Percentiles rank a stretch among this genome's conserved stretches.
Conservation (phyloP, 2,113 vertebrate genomes). For the Corythoichthys haematopterus region DNA sequence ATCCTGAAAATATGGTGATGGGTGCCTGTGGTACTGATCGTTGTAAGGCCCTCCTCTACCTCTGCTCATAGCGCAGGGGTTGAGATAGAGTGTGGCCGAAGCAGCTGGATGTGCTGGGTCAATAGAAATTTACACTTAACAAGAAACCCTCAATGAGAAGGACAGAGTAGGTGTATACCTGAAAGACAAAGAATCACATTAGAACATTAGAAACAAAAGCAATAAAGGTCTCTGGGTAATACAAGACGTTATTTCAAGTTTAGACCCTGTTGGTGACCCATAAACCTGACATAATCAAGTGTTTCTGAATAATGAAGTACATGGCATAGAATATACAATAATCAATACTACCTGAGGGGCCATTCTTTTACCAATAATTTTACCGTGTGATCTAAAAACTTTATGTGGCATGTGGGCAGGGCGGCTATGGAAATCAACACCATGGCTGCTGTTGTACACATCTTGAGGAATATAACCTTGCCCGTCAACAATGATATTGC, state of each 20-base stretch:
- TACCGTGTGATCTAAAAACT: not conserved
- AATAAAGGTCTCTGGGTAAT: constrained; percentile 1
- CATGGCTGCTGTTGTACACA: not conserved
- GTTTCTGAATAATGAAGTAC: constrained; percentile 24
- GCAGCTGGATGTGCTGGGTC: constrained; percentile 35
- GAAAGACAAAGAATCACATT: constrained; percentile 36
- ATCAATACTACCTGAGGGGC: constrained; percentile 14
- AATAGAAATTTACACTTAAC: constrained; percentile 9
- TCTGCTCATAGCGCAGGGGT: constrained; percentile 82
- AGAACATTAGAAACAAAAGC: constrained; percentile 7
- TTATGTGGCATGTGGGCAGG: not conserved
- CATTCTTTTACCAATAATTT: not conserved
- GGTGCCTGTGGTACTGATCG: constrained; percentile 56
- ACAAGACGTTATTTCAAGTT: constrained; percentile 9
- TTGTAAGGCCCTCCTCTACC: constrained; percentile 71
- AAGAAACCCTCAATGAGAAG: constrained; percentile 21
- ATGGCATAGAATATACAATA: not conserved
- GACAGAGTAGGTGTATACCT: constrained; percentile 34
- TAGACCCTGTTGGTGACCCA: constrained; percentile 9
- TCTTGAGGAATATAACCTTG: constrained; percentile 21
- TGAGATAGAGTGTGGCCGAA: constrained; percentile 40
- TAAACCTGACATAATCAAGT: constrained; percentile 19
- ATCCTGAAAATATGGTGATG: constrained; percentile 41
- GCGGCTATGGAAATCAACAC: not conserved
- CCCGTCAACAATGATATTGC: constrained; percentile 43